Conservation (phyloP, 2,888 invertebrate species). For the Protodeltote pygarga region DNA sequence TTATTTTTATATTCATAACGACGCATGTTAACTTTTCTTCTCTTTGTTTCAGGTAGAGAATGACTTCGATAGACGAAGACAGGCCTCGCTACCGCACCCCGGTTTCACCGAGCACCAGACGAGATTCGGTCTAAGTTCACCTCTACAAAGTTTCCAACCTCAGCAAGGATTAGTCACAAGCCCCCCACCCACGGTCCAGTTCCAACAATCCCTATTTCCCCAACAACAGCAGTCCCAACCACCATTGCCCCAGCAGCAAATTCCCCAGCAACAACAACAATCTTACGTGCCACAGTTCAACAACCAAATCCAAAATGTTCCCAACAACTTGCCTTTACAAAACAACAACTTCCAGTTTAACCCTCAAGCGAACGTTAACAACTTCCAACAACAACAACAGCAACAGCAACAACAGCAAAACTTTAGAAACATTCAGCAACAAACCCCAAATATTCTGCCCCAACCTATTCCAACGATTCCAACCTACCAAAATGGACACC, state of each 20-base stretch:
- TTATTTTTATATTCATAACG: too few species aligned
- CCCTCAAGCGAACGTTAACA: conserved; percentile 61
- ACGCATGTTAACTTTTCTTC: conserved; percentile 29
- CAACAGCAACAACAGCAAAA: conserved; percentile 65
- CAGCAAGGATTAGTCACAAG: conserved; percentile 64
- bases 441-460: conserved; percentile 68
- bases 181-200: conserved; percentile 71
- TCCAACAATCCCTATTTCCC: conserved; percentile 58
- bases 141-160: conserved; percentile 75
- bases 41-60: conserved; percentile 79
- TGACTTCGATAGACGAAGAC: conserved; percentile 83
- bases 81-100: conserved; percentile 71
- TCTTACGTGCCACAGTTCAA: conserved; percentile 79
- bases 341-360: conserved; percentile 71
- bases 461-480: conserved; percentile 73
- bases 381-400: conserved; percentile 64
- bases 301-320: conserved; percentile 66
- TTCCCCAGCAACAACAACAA: conserved; percentile 46
- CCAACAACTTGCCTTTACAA: conserved; percentile 59
- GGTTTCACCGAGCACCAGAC: conserved; percentile 82
- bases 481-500: conserved; percentile 67
- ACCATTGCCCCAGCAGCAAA: too few species aligned
- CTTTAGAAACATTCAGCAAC: conserved; percentile 63
- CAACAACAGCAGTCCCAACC: too few species aligned
- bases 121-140: conserved; percentile 79